These are phyloP conservation scores for Girardia tigrina DNA, from an alignment of 2,888 invertebrate species.

Conservation along the genomic window DNA sequence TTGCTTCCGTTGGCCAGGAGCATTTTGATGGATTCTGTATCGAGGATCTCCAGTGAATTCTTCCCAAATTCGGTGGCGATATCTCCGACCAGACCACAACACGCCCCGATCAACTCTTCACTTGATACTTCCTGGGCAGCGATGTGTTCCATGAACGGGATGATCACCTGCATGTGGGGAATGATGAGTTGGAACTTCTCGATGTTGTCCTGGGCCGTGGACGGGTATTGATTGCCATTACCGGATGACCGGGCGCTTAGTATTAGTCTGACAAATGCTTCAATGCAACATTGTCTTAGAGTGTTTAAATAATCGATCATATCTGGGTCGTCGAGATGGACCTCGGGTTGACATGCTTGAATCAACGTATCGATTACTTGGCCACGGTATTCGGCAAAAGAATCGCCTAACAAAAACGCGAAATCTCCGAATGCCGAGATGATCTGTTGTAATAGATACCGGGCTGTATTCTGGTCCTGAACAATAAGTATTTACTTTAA, in stretches of 20 bases:
- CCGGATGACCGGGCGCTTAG: slow-evolving; percentile 67
- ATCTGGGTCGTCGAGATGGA: slow-evolving; percentile 77
- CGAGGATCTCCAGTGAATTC: slow-evolving; percentile 67
- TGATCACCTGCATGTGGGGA: slow-evolving; percentile 71
- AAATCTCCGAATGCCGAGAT: slow-evolving; percentile 91
- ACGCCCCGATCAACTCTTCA: slow-evolving; percentile 69
- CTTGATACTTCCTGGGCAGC: slow-evolving; percentile 71
- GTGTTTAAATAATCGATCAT: slow-evolving; percentile 90
- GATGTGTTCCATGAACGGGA: slow-evolving; percentile 72
- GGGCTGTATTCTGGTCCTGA: too few relatives aligned
- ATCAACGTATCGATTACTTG: slow-evolving; percentile 65
- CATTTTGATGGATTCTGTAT: slow-evolving; percentile 67
- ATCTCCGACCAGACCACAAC: slow-evolving; percentile 84
- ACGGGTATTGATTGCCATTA: too few relatives aligned
- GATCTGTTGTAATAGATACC: slow-evolving; percentile 89
- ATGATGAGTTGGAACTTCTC: slow-evolving; percentile 51
- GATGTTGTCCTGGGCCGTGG: neutral
- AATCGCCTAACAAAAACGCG: slow-evolving; percentile 77
- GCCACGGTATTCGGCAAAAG: slow-evolving; percentile 81
- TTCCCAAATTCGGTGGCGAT: slow-evolving; percentile 75
- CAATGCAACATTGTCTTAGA: slow-evolving; percentile 80
- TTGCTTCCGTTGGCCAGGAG: slow-evolving; percentile 71
- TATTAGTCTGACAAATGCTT: slow-evolving; percentile 93
- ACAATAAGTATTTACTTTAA: too few relatives aligned
- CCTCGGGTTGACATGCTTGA: slow-evolving; percentile 79